Conservation (phyloP, 2,888 invertebrate genomes). For the Dynastes tityus region DNA sequence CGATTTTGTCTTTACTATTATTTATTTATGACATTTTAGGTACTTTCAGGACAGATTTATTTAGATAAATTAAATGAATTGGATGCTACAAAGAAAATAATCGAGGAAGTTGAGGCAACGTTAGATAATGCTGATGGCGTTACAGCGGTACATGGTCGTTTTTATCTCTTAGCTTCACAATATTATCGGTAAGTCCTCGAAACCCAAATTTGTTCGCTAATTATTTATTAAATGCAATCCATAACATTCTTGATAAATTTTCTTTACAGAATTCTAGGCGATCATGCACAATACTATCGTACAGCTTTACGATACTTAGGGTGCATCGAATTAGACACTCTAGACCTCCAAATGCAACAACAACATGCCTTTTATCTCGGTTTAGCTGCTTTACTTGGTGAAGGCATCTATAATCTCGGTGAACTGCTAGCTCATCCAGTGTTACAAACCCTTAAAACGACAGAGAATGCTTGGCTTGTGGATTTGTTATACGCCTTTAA, state of each 20-base stretch:
- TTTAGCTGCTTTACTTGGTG: conserved; percentile 94
- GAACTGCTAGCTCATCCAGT: conserved; percentile 97
- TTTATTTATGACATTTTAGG: conserved; percentile 66
- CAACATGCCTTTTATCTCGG: conserved; percentile 93
- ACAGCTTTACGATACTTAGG: conserved; percentile 89
- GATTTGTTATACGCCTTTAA: conserved; percentile 91
- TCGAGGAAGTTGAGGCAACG: conserved; percentile 88
- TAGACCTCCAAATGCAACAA: conserved; percentile 78
- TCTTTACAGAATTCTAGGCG: conserved; percentile 79
- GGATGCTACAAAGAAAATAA: conserved; percentile 86
- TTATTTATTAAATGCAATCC: too few species aligned
- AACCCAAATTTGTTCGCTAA: too few species aligned
- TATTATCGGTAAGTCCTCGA: conserved; percentile 79
- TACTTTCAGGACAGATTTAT: conserved; percentile 87
- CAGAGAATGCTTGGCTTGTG: conserved; percentile 89
- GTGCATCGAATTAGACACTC: conserved; percentile 77
- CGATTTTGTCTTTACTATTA: too few species aligned
- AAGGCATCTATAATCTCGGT: conserved; percentile 97
- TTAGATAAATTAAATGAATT: conserved; percentile 85
- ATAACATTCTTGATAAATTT: not conserved
- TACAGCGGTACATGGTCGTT: conserved; percentile 93
- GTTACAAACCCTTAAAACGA: conserved; percentile 86
- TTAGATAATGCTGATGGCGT: conserved; percentile 94
- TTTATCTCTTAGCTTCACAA: conserved; percentile 93
- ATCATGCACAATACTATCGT: conserved; percentile 96